phyloP scores from a whole-genome alignment of 1,140 invertebrate genomes.

The Trigoniulus corallinus region DNA sequence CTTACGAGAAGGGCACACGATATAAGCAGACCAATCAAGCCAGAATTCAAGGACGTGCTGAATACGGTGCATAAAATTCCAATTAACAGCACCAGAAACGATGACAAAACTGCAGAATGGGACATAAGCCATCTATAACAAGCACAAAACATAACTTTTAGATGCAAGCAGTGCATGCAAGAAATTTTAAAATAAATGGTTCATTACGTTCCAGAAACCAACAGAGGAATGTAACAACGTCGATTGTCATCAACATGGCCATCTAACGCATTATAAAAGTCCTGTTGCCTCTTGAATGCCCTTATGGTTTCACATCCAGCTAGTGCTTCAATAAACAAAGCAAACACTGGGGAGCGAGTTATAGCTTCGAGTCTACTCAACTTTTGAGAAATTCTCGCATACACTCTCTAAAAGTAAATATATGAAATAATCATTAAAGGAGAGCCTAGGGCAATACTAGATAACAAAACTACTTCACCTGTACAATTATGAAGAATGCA shows the following conservation, averaged over 20 bases:
- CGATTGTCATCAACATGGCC: constrained; percentile 72
- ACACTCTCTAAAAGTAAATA: constrained; percentile 54
- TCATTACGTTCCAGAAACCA: constrained; percentile 56
- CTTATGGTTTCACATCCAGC: constrained; percentile 55
- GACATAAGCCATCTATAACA: constrained; percentile 74
- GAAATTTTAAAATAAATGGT: constrained; percentile 5
- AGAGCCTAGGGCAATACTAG: neutral
- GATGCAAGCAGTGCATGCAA: too few species aligned
- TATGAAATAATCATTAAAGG: neutral
- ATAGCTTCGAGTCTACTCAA: constrained; percentile 89
- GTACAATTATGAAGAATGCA: constrained; percentile 1
- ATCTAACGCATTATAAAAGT: constrained; percentile 68
- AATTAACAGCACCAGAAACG: constrained; percentile 76
- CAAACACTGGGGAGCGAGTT: constrained; percentile 90
- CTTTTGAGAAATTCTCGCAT: constrained; percentile 82
- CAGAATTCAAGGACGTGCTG: constrained; percentile 46
- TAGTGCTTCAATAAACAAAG: constrained; percentile 90
- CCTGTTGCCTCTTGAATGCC: constrained; percentile 52
- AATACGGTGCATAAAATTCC: constrained; percentile 69
- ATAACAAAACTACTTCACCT: constrained; percentile 1
- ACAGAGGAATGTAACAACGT: constrained; percentile 68
- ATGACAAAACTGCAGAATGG: constrained; percentile 78
- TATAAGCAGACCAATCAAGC: constrained; percentile 71
- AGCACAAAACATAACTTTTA: too few species aligned
- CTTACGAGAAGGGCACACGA: constrained; percentile 69